Evolutionary conservation across 2,797 vertebrate genomes (phyloP).

Genomic region (Tarsius wallacei): DNA sequence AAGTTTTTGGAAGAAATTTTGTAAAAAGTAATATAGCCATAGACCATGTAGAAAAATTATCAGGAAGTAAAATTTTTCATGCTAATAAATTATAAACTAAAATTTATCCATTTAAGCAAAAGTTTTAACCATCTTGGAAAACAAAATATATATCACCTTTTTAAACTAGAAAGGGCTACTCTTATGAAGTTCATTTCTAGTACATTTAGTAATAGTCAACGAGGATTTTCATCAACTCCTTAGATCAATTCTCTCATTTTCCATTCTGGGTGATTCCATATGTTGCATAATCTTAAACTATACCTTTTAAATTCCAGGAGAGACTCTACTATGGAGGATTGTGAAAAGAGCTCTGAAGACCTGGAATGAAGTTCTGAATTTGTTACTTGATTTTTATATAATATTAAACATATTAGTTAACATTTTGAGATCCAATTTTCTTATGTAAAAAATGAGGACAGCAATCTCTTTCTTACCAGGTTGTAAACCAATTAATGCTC

Average conservation of each 20-base stretch:
- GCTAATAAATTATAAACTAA: not conserved
- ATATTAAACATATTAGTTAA: not conserved
- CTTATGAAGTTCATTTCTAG: not conserved
- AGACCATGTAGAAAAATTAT: not conserved
- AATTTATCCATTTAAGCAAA: not conserved
- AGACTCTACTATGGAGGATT: not conserved
- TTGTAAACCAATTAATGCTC: not conserved
- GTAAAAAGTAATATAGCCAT: not conserved
- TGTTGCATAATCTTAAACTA: not conserved
- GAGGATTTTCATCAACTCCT: not conserved
- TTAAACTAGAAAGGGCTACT: not conserved
- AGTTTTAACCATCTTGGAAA: not conserved
- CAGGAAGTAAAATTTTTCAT: not conserved
- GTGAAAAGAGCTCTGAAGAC: not conserved
- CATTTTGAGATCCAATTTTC: not conserved
- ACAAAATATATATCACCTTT: not conserved
- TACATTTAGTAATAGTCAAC: not conserved
- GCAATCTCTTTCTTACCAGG: not conserved
- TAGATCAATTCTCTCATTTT: not conserved
- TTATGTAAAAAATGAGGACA: not conserved
- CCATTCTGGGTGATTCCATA: not conserved
- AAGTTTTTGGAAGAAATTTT: not conserved
- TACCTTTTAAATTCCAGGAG: not conserved
- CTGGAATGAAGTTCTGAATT: not conserved
- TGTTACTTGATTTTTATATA: not conserved